Evolutionary conservation across 2,113 vertebrate species (phyloP).

Genomic region (Crotalus viridis): DNA sequence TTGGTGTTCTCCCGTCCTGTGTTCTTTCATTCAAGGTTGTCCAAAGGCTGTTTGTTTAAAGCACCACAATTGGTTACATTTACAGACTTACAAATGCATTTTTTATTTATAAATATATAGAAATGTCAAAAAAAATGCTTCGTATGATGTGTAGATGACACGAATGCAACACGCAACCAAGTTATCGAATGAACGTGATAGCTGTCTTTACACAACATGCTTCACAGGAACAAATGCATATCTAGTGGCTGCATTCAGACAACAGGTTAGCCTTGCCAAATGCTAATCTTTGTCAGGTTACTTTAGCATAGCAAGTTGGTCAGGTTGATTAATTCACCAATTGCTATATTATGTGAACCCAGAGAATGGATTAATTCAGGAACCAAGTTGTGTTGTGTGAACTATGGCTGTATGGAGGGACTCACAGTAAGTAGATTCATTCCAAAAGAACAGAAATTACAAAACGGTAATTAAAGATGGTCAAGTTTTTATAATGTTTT

Average conservation of each 20-base stretch:
- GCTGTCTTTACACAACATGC: not conserved
- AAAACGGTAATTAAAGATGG: too few relatives aligned
- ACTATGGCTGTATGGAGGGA: too few relatives aligned
- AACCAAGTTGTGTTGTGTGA: too few relatives aligned
- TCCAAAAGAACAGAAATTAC: too few relatives aligned
- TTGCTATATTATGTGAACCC: not conserved
- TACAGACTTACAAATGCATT: not conserved
- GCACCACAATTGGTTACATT: not conserved
- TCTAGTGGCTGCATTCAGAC: not conserved
- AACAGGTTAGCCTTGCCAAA: not conserved
- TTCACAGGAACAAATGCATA: not conserved
- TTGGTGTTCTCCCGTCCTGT: not conserved
- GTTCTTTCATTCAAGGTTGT: not conserved
- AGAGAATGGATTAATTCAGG: too few relatives aligned
- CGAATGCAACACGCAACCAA: not conserved
- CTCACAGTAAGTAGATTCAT: too few relatives aligned
- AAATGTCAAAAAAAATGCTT: not conserved
- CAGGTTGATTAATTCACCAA: not conserved
- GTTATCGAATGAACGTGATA: not conserved
- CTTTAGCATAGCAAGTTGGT: not conserved
- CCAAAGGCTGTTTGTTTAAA: not conserved
- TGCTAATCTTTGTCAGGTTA: not conserved
- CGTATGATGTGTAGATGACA: not conserved
- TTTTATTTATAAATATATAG: not conserved
- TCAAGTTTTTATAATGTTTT: too few relatives aligned